Evolutionary conservation across 1,140 invertebrate species (phyloP).

Genomic region (Drosophila pseudoobscura): DNA sequence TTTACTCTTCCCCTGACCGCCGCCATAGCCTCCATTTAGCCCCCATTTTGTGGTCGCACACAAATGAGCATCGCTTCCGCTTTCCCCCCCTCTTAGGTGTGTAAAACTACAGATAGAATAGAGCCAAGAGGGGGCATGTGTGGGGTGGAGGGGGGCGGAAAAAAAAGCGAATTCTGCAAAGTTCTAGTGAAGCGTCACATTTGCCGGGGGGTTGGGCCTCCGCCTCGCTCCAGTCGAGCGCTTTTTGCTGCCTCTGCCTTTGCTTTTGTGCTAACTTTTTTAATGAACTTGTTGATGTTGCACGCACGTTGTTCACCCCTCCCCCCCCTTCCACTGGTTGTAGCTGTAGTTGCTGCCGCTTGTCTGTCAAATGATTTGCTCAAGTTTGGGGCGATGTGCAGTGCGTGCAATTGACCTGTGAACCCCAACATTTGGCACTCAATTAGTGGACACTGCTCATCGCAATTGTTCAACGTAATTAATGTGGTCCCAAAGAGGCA

Average conservation of each 20-base stretch:
- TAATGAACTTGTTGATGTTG: constrained; percentile 78
- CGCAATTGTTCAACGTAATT: constrained; percentile 39
- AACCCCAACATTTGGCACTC: constrained; percentile 56
- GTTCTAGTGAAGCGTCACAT: constrained; percentile 76
- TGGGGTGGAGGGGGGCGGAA: constrained; percentile 7
- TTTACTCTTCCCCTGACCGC: constrained; percentile 4
- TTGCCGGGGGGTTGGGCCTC: constrained; percentile 19
- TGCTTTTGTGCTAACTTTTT: constrained; percentile 53
- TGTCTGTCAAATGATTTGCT: constrained; percentile 64
- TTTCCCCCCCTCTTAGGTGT: constrained; percentile 27
- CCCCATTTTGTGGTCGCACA: constrained; percentile 61
- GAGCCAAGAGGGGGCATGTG: constrained; percentile 3
- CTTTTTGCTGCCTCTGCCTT: constrained; percentile 25
- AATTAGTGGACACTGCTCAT: constrained; percentile 30
- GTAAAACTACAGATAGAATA: constrained; percentile 48
- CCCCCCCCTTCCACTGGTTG: not conserved
- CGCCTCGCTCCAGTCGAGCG: not conserved
- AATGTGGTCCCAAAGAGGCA: constrained; percentile 4
- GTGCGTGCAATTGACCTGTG: constrained; percentile 61
- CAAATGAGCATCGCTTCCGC: constrained; percentile 78
- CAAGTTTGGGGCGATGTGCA: constrained; percentile 38
- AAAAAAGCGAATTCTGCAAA: constrained; percentile 36
- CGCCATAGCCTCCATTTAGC: not conserved
- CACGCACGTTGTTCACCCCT: constrained; percentile 18
- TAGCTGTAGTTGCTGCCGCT: constrained; percentile 18